phyloP scores from a whole-genome alignment of 2,888 invertebrate genomes.

The Caenorhabditis virilis region DNA sequence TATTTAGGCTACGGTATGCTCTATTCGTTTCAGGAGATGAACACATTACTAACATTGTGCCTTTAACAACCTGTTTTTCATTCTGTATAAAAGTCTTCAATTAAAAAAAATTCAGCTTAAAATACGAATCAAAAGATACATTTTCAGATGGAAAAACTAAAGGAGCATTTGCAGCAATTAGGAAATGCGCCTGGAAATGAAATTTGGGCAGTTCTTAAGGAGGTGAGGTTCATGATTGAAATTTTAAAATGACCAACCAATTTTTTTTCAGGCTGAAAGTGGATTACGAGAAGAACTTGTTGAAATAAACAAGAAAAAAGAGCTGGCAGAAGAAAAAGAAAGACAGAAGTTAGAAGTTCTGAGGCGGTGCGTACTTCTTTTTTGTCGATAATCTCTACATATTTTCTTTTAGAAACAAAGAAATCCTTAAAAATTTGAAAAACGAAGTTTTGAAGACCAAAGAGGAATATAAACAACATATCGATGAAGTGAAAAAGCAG shows the following conservation, averaged over 20 bases:
- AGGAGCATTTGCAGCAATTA: constrained; percentile 11
- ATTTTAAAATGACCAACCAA: background rate
- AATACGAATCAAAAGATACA: no score
- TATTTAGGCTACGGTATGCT: background rate
- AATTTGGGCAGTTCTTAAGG: constrained; percentile 18
- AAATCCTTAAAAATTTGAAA: constrained; percentile 9
- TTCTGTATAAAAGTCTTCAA: no score
- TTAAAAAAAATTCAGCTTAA: no score
- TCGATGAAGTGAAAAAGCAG: constrained; percentile 9
- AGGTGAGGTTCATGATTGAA: constrained; percentile 3
- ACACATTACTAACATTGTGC: no score
- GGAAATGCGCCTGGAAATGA: constrained; percentile 17
- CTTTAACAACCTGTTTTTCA: no score
- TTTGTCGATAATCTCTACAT: no score
- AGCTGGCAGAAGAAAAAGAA: constrained; percentile 14
- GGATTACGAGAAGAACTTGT: constrained; percentile 2
- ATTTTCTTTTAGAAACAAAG: constrained; percentile 3
- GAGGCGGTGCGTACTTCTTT: background rate
- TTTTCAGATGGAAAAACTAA: constrained; percentile 26
- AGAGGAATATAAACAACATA: constrained; percentile 13
- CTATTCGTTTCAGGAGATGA: no score
- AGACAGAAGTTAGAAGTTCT: constrained; percentile 2
- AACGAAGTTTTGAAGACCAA: constrained; percentile 1
- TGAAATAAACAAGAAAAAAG: background rate
- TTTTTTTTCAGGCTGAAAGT: constrained; percentile 8